Conservation (phyloP, 1,140 invertebrate species). For the Cotesia vestalis region DNA sequence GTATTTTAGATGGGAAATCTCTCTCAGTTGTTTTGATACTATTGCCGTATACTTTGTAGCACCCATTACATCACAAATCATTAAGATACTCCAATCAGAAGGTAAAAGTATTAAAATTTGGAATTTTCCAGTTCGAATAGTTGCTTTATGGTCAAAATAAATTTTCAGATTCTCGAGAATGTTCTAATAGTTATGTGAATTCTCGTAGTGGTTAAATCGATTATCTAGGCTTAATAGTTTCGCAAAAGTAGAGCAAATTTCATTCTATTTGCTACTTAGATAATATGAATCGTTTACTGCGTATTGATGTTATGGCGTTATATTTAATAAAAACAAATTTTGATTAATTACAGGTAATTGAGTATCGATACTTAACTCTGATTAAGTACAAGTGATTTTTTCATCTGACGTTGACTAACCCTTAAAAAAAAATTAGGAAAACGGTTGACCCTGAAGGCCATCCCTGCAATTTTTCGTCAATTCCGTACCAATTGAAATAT, state of each 20-base stretch:
- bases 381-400: conserved; percentile 21
- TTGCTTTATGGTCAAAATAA: conserved; percentile 22
- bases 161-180: conserved; percentile 26
- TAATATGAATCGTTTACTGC: conserved; percentile 19
- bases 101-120: too few relatives aligned
- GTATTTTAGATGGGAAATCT: too few relatives aligned
- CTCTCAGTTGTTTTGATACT: too few relatives aligned
- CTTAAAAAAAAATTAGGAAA: neutral
- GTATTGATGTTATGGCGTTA: conserved; percentile 20
- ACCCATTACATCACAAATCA: too few relatives aligned
- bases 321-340: conserved; percentile 29
- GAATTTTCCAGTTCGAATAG: conserved; percentile 21
- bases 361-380: conserved; percentile 25
- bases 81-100: too few relatives aligned
- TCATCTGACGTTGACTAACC: conserved; percentile 22
- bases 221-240: conserved; percentile 22
- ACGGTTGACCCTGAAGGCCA: too few relatives aligned
- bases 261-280: conserved; percentile 22
- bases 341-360: conserved; percentile 35
- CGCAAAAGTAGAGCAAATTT: conserved; percentile 30
- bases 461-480: too few relatives aligned
- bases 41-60: too few relatives aligned
- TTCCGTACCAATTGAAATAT: too few relatives aligned
- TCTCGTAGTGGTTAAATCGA: conserved; percentile 10
- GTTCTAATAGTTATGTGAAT: conserved; percentile 15